Base-by-base conservation (phyloP, 2,113 vertebrate genomes). In the Siniperca chuatsi region DNA sequence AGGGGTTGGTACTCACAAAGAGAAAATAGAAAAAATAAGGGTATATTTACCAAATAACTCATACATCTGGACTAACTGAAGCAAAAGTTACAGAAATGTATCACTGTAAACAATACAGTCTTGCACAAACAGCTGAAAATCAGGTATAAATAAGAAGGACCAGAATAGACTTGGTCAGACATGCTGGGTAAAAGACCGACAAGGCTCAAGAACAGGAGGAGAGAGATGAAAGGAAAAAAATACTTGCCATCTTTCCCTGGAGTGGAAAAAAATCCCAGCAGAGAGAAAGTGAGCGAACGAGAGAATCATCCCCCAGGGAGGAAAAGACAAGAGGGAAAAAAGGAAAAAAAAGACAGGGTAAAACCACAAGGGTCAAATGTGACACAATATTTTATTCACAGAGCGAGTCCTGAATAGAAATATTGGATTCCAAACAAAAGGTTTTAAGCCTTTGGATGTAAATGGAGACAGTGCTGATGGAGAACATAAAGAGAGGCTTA, bases 351-450 rank as follows among this genome's bases (percentile, higher is more conserved):
- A 92, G 87, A 90, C 85, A 94, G 94, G 94, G 93, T 94, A 92
- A 95, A 96, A 95, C 94, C 92, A 96, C 95, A 93, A 77, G 93
- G 93, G 91, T 89, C 92, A 94, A 89, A 94, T 85, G 90, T 93
- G 80, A 88, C 91, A 87, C 93, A 95, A 96, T 95, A 96, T 96
- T 95, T 96, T 95, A 96, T 96, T 95, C 95, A 95, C 92, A 93
- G 92, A 93, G 80, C 92, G 37, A 93, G 93, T 90, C 93, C 93
- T 95, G 95, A 96, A 96, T 96, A 95, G 93, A 96, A 96, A 95
- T 95, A 96, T 95, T 95, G 95, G 85, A 87, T 71, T 87, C 67
- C 44, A 55, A 90, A 91, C 65, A 82, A 91, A 91, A 83, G 58
- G 65, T 90, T 93, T 81, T 37, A 61, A 60, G 75, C 60, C 76